Base-by-base conservation (phyloP, 2,113 vertebrate genomes). In the Sialia sialis region DNA sequence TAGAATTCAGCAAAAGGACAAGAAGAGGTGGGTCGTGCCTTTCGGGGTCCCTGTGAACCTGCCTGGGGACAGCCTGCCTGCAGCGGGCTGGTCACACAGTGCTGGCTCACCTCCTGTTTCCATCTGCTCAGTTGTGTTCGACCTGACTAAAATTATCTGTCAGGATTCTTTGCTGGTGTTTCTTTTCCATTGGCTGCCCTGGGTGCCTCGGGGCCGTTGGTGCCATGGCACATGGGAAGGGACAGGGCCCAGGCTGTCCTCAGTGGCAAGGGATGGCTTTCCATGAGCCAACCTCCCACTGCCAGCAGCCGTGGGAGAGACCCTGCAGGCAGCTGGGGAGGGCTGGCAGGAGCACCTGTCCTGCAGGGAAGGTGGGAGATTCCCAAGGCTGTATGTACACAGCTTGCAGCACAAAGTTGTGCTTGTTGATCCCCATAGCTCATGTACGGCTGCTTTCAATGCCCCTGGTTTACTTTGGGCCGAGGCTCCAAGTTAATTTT, bases 21-120 rank as follows among this genome's bases (percentile, higher is more conserved):
- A 96, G 92, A 98, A 96, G 89, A 98, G 98, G 98, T 98, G 94
- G 87, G 97, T 85, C 5, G 7, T 32, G 1, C 13, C 5, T 2
- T 26, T 46, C 49, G 13, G 23, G 46, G 41, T 83, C 32, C 29
- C 36, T 38, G 22, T 56, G 52, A 64, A 60, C 27, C 56, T 5
- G 2, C 60, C 10, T 84, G 59, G 36, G n/a, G 56, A 14, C 64
- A n/a, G 55, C 52, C 59, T 90, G 27, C 13, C 0, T 49, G 66
- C 63, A 82, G 60, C 93, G 89, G 63, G 26, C 80, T 86, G 63
- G 14, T 46, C 26, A 1, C 4, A 8, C 39, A 13, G 0, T 16
- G 48, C 64, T 87, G 60, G 23, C 62, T 82, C 46, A 21, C 23
- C 38, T 87, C 84, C 76, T 59, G 5, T 94, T 93, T 77, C 52